Evolutionary conservation across 2,888 invertebrate species (phyloP).

Genomic region (Cephus runcator): DNA sequence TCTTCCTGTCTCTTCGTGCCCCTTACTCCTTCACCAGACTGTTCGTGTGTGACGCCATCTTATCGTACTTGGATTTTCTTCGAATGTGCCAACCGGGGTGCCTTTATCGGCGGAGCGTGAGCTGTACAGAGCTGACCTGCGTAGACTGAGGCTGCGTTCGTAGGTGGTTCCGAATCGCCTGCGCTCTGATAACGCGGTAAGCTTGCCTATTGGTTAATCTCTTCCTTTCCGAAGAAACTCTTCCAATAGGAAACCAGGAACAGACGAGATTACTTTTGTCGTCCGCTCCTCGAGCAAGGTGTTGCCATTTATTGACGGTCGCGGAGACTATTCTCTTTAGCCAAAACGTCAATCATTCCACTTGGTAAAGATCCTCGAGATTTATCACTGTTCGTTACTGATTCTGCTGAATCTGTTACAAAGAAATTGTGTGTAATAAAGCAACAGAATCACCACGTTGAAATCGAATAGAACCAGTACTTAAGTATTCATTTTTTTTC

Average conservation of each 20-base stretch:
- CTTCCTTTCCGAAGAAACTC: background rate
- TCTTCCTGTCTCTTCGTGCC: slow-evolving; percentile 11
- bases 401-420: background rate
- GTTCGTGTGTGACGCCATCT: slow-evolving; percentile 35
- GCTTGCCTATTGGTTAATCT: background rate
- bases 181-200: slow-evolving; percentile 2
- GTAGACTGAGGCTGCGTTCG: background rate
- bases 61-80: slow-evolving; percentile 22
- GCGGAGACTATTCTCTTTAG: background rate
- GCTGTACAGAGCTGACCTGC: background rate
- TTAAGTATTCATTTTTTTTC: background rate
- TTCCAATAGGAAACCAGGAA: background rate
- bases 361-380: background rate
- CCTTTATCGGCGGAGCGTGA: slow-evolving; percentile 10
- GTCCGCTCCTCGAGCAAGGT: background rate
- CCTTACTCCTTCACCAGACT: slow-evolving; percentile 4
- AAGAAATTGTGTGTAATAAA: background rate
- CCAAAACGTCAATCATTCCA: background rate
- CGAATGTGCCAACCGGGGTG: background rate
- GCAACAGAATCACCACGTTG: background rate
- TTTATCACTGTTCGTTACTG: background rate
- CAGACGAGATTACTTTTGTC: background rate
- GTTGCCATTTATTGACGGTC: background rate
- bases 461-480: background rate
- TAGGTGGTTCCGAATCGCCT: slow-evolving; percentile 1